Evolutionary conservation across 2,888 invertebrate genomes (phyloP).

Genomic region (Slavum lentiscoides): DNA sequence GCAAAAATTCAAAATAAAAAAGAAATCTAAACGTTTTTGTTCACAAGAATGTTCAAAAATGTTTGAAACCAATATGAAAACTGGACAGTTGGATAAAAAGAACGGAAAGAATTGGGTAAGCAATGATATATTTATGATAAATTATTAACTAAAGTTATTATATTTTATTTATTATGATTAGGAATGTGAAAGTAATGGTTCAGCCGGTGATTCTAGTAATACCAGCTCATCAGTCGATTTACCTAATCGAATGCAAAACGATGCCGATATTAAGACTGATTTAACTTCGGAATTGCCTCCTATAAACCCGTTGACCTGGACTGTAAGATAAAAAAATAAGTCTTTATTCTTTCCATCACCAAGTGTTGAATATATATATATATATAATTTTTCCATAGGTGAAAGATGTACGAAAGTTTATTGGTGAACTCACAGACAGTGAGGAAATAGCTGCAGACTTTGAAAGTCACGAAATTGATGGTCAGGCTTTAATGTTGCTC

Average conservation of each 20-base stretch:
- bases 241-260: conserved; percentile 34
- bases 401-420: conserved; percentile 64
- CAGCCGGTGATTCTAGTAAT: conserved; percentile 49
- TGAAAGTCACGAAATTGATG: conserved; percentile 92
- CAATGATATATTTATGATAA: neutral
- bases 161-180: neutral
- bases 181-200: conserved; percentile 51
- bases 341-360: neutral
- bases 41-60: conserved; percentile 39
- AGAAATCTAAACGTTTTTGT: conserved; percentile 47
- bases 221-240: conserved; percentile 33
- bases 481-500: conserved; percentile 87
- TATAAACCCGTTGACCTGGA: conserved; percentile 71
- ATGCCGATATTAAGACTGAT: conserved; percentile 31
- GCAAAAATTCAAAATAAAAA: conserved; percentile 46
- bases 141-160: neutral
- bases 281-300: conserved; percentile 59
- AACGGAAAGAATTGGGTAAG: conserved; percentile 54
- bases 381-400: conserved; percentile 49
- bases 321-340: conserved; percentile 60
- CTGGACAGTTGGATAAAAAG: conserved; percentile 35
- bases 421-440: conserved; percentile 86
- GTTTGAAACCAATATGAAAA: conserved; percentile 38
- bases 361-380: neutral
- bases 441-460: conserved; percentile 93